phyloP scores from a whole-genome alignment of 2,888 invertebrate species.

The Charanyca ferruginea region DNA sequence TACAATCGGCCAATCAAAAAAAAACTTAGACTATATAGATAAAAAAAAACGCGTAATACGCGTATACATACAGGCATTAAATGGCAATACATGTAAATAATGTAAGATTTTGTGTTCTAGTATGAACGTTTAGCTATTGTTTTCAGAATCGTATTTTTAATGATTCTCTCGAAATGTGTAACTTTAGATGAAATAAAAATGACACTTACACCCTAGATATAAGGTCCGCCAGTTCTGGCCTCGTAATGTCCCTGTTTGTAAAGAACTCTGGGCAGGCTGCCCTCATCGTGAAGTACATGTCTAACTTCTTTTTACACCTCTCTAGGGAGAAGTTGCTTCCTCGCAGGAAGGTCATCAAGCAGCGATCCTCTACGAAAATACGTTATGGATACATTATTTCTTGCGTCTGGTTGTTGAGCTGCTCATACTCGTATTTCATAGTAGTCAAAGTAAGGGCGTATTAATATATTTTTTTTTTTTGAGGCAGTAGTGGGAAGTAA shows the following conservation, averaged over 20 bases:
- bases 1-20: background rate
- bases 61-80: no score
- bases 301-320: conserved; percentile 93
- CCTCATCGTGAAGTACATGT: conserved; percentile 96
- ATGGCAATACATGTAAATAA: background rate
- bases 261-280: conserved; percentile 96
- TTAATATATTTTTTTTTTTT: no score
- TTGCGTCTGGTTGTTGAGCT: background rate
- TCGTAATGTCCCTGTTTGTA: conserved; percentile 93
- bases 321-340: conserved; percentile 96
- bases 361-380: conserved; percentile 91
- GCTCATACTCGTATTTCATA: no score
- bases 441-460: no score
- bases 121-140: no score
- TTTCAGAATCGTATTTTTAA: no score
- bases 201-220: conserved; percentile 92
- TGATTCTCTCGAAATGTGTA: background rate
- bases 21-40: background rate
- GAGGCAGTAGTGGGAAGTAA: no score
- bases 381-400: background rate
- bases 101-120: background rate
- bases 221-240: conserved; percentile 92
- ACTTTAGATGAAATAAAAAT: background rate
- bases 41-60: no score
- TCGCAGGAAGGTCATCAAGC: conserved; percentile 94